Base-by-base conservation (phyloP, 2,888 invertebrate species). In the Ceriagrion tenellum region DNA sequence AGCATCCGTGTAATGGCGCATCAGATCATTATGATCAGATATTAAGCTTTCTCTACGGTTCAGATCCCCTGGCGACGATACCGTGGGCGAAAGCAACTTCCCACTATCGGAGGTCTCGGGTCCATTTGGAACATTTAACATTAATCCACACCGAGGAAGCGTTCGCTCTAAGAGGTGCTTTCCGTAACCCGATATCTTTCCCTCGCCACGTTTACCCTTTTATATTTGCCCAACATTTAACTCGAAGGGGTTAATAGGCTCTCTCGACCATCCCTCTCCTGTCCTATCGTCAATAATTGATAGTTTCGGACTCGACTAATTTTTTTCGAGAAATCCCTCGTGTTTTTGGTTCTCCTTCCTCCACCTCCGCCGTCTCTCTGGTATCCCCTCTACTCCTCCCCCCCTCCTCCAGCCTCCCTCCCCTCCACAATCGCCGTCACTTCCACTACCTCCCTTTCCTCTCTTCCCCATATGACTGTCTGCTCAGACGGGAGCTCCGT, bases 201-300 rank as follows among this genome's bases (percentile, higher is more conserved):
- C 81, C 35, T 81, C 18, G 69, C 69, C n/a, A 26, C 69, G 12
- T 69, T 26, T 23, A 2, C n/a, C 35, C 26, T 81, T 30, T 35
- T 81, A 35, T 81, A 81, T 81, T 81, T 81, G 35, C 35, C 81
- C 81, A 81, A 81, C 81, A 35, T 81, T 81, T 81, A 81, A 81
- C 16, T 35, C 12, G 30, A 35, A 81, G 81, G 81, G 81, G 81
- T 81, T 81, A 81, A 81, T 81, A 81, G 81, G 30, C 35, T 35
- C 35, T 18, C 16, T n/a, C 81, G 30, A 35, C 12, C 69, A 12
- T 69, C 69, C 69, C 35, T 12, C 16, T 16, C 30, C n/a, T n/a
- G n/a, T n/a, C 81, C 16, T 35, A 35, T 81, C 81, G 81, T 81
- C 35, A 35, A 81, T 35, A 81, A 81, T 81, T 81, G 81, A 81